These are phyloP conservation scores for Symphodus melops DNA, from an alignment of 2,113 vertebrate species.

Conservation along the genomic window DNA sequence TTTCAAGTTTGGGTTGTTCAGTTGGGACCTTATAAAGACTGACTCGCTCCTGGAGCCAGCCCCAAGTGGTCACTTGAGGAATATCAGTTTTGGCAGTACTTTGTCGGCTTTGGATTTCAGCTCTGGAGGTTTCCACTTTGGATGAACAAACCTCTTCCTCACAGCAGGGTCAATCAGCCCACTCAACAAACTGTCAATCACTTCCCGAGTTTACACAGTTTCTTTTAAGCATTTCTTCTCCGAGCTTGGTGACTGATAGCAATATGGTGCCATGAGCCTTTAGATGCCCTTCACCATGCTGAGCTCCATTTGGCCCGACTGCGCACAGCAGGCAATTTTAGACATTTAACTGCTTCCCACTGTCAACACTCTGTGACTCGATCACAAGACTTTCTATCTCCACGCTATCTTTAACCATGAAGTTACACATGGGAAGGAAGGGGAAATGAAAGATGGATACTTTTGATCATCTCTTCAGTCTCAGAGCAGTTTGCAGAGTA, in stretches of 20 bases:
- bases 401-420: constrained; percentile 25
- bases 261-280: constrained; percentile 31
- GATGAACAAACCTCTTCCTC: constrained; percentile 2
- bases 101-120: not conserved
- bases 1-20: too few species aligned
- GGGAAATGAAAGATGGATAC: constrained; percentile 20
- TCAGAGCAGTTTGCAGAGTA: constrained; percentile 11
- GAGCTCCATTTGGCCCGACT: constrained; percentile 50
- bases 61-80: not conserved
- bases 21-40: not conserved
- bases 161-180: constrained; percentile 24
- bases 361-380: constrained; percentile 9
- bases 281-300: constrained; percentile 55
- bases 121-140: not conserved
- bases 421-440: constrained; percentile 11
- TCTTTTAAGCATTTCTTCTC: constrained; percentile 5
- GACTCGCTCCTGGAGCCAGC: not conserved
- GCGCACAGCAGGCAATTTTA: constrained; percentile 47
- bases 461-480: constrained; percentile 46
- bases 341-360: constrained; percentile 41
- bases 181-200: constrained; percentile 42
- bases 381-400: constrained; percentile 22
- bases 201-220: constrained; percentile 6
- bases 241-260: constrained; percentile 15
- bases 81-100: not conserved